phyloP scores from a whole-genome alignment of 53 echinoderm and acorn worm species.

The Arbacia lixula region DNA sequence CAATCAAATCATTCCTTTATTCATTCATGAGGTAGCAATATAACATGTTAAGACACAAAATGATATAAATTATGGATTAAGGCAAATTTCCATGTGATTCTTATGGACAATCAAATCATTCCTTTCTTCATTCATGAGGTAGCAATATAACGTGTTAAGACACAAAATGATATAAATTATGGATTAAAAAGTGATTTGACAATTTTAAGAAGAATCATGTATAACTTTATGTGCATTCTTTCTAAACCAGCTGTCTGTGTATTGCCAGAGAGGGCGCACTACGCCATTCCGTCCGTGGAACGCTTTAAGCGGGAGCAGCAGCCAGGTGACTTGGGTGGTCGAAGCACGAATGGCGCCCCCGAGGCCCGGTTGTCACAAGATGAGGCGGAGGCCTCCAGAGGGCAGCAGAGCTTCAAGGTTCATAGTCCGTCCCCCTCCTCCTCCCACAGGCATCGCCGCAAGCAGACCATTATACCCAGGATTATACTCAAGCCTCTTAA shows the following conservation, averaged over 20 bases:
- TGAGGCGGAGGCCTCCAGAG: not conserved
- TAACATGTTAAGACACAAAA: no score
- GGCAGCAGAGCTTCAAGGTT: conserved; percentile 8
- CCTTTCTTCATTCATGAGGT: no score
- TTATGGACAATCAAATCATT: no score
- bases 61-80: no score
- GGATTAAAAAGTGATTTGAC: no score
- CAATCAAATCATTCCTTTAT: no score
- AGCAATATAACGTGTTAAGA: no score
- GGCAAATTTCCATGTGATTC: no score
- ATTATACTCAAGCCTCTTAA: conserved; percentile 95
- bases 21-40: no score
- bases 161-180: no score
- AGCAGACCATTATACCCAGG: conserved; percentile 79
- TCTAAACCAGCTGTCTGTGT: conserved; percentile 94
- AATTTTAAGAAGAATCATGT: no score
- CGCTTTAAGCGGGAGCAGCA: conserved; percentile 73
- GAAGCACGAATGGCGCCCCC: not conserved
- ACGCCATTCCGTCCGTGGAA: conserved; percentile 73
- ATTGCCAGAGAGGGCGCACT: conserved; percentile 82
- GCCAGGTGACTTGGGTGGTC: conserved; percentile 30
- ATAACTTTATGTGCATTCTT: no score
- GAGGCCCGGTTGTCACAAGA: conserved; percentile 5
- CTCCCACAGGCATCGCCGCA: conserved; percentile 75
- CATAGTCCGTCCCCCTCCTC: conserved; percentile 37